phyloP scores from a whole-genome alignment of 1,140 invertebrate genomes.

The Bathynomus jamesi region DNA sequence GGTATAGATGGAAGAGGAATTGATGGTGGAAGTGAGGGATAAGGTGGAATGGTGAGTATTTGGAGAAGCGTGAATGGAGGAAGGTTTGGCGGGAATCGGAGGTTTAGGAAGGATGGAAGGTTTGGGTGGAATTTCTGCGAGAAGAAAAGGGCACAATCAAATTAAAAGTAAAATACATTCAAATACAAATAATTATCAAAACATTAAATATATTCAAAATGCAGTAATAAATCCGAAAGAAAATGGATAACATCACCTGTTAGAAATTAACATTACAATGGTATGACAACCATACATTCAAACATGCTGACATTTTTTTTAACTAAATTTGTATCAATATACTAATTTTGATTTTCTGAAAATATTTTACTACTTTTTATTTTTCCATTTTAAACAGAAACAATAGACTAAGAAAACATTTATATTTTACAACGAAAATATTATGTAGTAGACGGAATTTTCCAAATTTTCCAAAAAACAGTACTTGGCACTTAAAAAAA shows the following conservation, averaged over 20 bases:
- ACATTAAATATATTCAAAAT: neutral
- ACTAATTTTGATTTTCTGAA: no score
- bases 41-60: conserved; percentile 7
- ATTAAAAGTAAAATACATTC: neutral
- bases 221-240: neutral
- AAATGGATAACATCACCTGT: no score
- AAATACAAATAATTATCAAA: neutral
- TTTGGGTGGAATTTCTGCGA: conserved; percentile 44
- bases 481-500: no score
- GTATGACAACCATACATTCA: no score
- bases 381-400: no score
- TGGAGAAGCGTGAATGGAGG: conserved; percentile 19
- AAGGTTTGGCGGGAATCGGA: conserved; percentile 22
- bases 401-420: no score
- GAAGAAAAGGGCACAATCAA: neutral
- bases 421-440: no score
- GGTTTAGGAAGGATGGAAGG: conserved; percentile 41
- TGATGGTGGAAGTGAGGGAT: neutral
- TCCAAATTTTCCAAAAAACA: no score
- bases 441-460: no score
- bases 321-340: no score
- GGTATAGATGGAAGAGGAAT: neutral
- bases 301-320: neutral
- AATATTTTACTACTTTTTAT: no score
- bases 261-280: no score